Evolutionary conservation across 2,113 vertebrate genomes (phyloP), one percentile per base, ranked within the genome.

Genomic region (Perognathus longimembris): DNA sequence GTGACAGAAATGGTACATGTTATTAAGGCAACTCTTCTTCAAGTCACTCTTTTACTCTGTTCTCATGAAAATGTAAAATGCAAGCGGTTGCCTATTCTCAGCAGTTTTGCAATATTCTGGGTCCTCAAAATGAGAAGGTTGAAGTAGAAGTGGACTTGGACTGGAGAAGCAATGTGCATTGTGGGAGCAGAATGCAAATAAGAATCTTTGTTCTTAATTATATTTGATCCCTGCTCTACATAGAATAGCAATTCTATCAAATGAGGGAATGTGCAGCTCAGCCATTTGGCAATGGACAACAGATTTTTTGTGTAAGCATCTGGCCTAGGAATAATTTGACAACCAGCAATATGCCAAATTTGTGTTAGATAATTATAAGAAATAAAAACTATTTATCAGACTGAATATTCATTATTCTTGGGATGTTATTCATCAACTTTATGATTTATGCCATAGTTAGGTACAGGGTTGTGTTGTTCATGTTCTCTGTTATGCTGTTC

Each of bases 301-400:
- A 85, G 86, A 91, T 90, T 96, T 81, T 96, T 81, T 84, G 61
- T 93, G 78, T 93, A 84, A 95, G 93, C 97, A 96, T 93, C 95
- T 96, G 95, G 94, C 84, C 22, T 66, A 91, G 85, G 36, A 96
- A 95, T 95, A 89, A 96, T 93, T 81, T 95, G 94, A 95, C 90
- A 91, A 95, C 89, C n/a, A 93, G 54, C 88, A 94, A 95, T 89
- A 92, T 93, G 90, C 77, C 92, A 94, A 74, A 92, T 94, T 88
- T 74, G 83, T 85, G 64, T 90, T 91, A 40, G 88, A 93, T 95
- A 75, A 89, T 85, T 91, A 95, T 85, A 80, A 93, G 90, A 88
- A 76, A 59, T 20, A 45, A 45, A 45, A 92, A 95, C 86, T 92
- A 6, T 93, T 92, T 93, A 92, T 92, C 87, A 88, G 61, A 59